Evolutionary conservation across 2,113 vertebrate genomes (phyloP).

Genomic region (Heteronetta atricapilla): DNA sequence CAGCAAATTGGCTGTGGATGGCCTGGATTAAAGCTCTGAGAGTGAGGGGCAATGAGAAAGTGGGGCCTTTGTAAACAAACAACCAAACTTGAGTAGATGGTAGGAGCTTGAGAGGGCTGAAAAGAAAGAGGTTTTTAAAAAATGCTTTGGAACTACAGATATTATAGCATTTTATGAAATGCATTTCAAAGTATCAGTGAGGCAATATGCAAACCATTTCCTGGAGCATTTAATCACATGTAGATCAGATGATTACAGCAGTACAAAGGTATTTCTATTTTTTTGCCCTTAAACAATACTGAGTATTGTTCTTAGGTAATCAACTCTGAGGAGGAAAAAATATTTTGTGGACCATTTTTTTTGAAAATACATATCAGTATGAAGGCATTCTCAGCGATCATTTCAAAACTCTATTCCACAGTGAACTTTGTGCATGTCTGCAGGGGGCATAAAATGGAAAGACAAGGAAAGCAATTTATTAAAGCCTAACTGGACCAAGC

Average conservation of each 20-base stretch:
- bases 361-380: not conserved
- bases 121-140: not conserved
- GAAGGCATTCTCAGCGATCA: not conserved
- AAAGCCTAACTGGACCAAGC: not conserved
- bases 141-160: not conserved
- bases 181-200: not conserved
- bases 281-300: not conserved
- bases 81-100: not conserved
- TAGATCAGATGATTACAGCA: conserved; percentile 33
- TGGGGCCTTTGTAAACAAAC: not conserved
- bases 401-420: conserved; percentile 36
- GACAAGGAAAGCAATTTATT: not conserved
- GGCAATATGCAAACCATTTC: not conserved
- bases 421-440: conserved; percentile 31
- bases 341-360: not conserved
- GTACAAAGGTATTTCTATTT: conserved; percentile 13
- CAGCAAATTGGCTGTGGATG: not conserved
- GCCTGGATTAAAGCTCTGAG: not conserved
- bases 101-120: not conserved
- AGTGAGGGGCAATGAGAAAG: not conserved
- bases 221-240: conserved; percentile 2
- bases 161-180: not conserved
- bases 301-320: not conserved
- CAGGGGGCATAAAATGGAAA: conserved; percentile 12
- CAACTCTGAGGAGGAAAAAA: not conserved